A percentile compares a stretch with the other conserved stretches of the same genome.
Conservation (phyloP, 2,888 invertebrate genomes). For the Cosmorhoe ocellata region DNA sequence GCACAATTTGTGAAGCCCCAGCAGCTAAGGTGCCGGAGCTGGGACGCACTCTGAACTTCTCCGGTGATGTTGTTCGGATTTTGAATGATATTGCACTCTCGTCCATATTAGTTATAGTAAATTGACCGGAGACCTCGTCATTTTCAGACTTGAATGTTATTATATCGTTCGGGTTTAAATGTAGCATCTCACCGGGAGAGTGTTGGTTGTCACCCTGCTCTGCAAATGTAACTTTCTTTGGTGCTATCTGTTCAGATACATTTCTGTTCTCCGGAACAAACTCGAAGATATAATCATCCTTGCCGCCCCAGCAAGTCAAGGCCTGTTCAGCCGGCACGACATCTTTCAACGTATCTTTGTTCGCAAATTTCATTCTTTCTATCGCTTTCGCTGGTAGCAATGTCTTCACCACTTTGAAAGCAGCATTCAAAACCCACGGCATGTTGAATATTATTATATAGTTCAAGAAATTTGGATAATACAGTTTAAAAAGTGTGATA, state of each 20-base stretch:
- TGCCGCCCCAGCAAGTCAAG: constrained; percentile 91
- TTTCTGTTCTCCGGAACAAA: constrained; percentile 85
- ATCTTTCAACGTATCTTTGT: constrained; percentile 87
- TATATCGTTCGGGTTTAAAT: constrained; percentile 85
- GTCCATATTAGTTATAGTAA: constrained; percentile 87
- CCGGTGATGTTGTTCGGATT: constrained; percentile 97
- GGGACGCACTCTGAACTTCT: constrained; percentile 96
- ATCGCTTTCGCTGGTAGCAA: constrained; percentile 94
- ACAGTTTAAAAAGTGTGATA: constrained; percentile 92
- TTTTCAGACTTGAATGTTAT: constrained; percentile 86
- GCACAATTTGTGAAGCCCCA: constrained; percentile 84
- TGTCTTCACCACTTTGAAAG: constrained; percentile 94
- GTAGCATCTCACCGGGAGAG: constrained; percentile 82
- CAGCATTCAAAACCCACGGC: constrained; percentile 96
- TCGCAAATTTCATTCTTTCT: constrained; percentile 92
- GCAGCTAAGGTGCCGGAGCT: constrained; percentile 89
- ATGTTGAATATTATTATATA: constrained; percentile 96
- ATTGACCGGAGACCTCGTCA: constrained; percentile 85
- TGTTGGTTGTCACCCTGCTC: constrained; percentile 65
- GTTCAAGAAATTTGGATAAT: constrained; percentile 94
- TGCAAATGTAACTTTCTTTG: constrained; percentile 74
- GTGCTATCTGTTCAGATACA: constrained; percentile 63
- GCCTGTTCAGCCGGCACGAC: constrained; percentile 89
- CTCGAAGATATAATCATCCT: constrained; percentile 86
- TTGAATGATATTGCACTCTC: constrained; percentile 79